Conservation (phyloP, 2,888 invertebrate genomes). For the Oscheius sp. region DNA sequence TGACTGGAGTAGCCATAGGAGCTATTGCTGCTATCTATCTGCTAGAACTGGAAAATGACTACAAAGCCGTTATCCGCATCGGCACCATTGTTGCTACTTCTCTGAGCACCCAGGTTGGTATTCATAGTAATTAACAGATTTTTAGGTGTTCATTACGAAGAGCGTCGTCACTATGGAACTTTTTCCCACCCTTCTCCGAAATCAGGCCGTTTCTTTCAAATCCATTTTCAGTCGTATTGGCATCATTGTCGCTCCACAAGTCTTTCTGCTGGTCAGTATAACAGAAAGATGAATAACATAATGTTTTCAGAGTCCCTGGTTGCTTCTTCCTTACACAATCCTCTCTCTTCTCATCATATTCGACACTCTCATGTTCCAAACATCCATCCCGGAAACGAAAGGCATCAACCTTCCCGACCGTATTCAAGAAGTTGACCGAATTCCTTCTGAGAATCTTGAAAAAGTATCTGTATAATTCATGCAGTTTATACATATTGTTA, state of each 20-base stretch:
- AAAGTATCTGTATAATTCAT: neutral
- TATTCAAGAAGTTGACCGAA: too few species aligned
- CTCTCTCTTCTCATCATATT: slow-evolving; percentile 46
- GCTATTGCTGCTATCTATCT: slow-evolving; percentile 23
- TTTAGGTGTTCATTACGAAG: slow-evolving; percentile 49
- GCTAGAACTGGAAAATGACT: neutral
- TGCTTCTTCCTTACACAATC: slow-evolving; percentile 54
- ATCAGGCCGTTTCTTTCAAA: slow-evolving; percentile 57
- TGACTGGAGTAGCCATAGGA: slow-evolving; percentile 25
- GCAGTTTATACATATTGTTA: too few species aligned
- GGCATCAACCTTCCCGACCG: slow-evolving; percentile 54
- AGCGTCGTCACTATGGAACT: slow-evolving; percentile 53
- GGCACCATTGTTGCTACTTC: slow-evolving; percentile 22
- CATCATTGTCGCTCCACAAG: slow-evolving; percentile 49
- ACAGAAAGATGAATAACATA: neutral
- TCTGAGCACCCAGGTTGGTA: slow-evolving; percentile 8
- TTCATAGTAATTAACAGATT: neutral
- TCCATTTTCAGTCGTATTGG: slow-evolving; percentile 50
- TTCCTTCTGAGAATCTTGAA: neutral
- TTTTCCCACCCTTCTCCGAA: slow-evolving; percentile 53
- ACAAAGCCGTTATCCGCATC: neutral
- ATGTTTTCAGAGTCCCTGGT: neutral
- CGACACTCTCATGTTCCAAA: slow-evolving; percentile 56
- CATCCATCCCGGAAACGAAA: slow-evolving; percentile 63
- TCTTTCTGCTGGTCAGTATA: slow-evolving; percentile 46